Evolutionary conservation across 2,113 vertebrate genomes (phyloP).

Genomic region (Toxotes jaculatrix): DNA sequence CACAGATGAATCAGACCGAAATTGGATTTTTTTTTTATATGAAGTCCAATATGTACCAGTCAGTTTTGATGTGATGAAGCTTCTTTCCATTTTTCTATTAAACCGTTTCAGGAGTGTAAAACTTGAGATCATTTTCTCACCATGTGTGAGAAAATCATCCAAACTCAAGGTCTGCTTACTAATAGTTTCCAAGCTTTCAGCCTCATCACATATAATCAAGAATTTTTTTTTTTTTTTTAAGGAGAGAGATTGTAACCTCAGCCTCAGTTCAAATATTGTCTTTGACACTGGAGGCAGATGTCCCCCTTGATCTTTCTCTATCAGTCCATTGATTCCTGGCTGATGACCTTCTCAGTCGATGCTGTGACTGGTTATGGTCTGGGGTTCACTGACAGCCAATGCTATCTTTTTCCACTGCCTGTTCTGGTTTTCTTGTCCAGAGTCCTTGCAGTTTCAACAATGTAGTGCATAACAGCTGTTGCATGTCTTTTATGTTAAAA

Average conservation of each 20-base stretch:
- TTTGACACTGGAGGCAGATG: not conserved
- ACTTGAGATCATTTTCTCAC: not conserved
- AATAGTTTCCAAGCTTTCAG: not conserved
- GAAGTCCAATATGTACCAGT: not conserved
- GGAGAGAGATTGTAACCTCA: not conserved
- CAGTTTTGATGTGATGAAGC: not conserved
- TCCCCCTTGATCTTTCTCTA: not conserved
- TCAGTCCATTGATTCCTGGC: not conserved
- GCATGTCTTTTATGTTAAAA: not conserved
- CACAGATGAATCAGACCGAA: not conserved
- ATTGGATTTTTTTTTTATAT: constrained; percentile 16
- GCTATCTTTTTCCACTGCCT: not conserved
- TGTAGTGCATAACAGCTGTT: not conserved
- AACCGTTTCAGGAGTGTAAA: not conserved
- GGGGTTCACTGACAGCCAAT: not conserved
- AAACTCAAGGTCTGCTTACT: not conserved
- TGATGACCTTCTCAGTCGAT: not conserved
- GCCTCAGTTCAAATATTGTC: not conserved
- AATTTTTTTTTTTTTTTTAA: not conserved
- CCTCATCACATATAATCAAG: not conserved
- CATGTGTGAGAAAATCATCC: not conserved
- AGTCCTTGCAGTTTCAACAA: too few species aligned
- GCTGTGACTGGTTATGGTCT: not conserved
- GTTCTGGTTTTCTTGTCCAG: not conserved
- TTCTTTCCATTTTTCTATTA: not conserved